Percentiles rank a stretch among this genome's conserved stretches.
phyloP scores from a whole-genome alignment of 35 echinoderm and acorn worm genomes.

The Hemicentrotus pulcherrimus region DNA sequence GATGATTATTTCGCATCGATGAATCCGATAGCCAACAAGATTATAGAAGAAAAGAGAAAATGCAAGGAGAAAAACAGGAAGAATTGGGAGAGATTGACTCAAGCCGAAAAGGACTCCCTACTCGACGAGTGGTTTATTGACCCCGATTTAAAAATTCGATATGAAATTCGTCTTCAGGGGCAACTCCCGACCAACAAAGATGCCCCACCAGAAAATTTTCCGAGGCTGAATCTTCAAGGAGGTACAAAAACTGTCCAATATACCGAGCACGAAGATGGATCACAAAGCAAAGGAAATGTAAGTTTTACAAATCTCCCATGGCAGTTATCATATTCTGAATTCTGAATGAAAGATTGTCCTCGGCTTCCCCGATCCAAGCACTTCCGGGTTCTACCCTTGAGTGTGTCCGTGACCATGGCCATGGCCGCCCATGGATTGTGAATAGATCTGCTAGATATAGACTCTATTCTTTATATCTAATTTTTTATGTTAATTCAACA shows the following conservation, averaged over 20 bases:
- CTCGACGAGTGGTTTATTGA: conserved; percentile 94
- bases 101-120: conserved; percentile 73
- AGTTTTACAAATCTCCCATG: conserved; percentile 15
- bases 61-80: conserved; percentile 57
- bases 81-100: conserved; percentile 73
- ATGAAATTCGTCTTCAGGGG: conserved; percentile 71
- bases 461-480: no score
- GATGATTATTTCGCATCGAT: conserved; percentile 89
- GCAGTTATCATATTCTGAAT: neutral
- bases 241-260: conserved; percentile 82
- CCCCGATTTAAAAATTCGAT: conserved; percentile 65
- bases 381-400: neutral
- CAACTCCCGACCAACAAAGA: neutral
- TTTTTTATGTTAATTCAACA: no score
- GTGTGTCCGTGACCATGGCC: no score
- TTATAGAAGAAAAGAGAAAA: conserved; percentile 76
- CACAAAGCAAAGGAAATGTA: conserved; percentile 38
- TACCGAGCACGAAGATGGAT: conserved; percentile 68
- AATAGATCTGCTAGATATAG: no score
- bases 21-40: conserved; percentile 74
- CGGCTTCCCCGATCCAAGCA: neutral
- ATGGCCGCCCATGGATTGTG: no score
- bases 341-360: no score
- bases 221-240: conserved; percentile 63
- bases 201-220: conserved; percentile 54